Base-by-base conservation (phyloP, 2,113 vertebrate species). In the Hippocampus mohnikei region DNA sequence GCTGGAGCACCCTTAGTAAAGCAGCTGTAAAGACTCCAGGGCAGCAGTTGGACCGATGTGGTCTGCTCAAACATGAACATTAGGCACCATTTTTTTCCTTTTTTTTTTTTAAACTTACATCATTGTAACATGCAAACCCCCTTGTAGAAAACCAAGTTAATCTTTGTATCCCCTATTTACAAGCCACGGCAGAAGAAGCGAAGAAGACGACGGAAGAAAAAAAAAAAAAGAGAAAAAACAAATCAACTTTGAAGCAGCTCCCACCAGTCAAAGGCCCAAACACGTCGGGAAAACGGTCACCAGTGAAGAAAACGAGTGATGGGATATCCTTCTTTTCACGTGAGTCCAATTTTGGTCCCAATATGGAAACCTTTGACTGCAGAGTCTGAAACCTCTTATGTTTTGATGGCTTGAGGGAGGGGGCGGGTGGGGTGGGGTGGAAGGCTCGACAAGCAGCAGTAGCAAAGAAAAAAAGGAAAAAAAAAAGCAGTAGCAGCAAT, bases 41-140 rank as follows among this genome's bases (percentile, higher is more conserved):
- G 73, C 84, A 85, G 78, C 80, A 81, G 70, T 80, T 72, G 74
- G 79, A 84, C 85, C 25, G 73, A 75, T 81, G 87, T 85, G 83
- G 77, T 86, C 89, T 86, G 92, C 92, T 93, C 90, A 93, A 93
- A 91, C 90, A 88, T 90, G 91, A 94, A 91, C 90, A 81, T 87
- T 92, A 94, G 94, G 93, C 93, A 93, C 92, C 91, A 85, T 86
- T 91, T 91, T 90, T 33, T 64, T 64, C 42, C 1, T 40, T 44
- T 44, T 44, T 18, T 48, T 53, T 53, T n/a, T 10, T 13, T 10
- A 15, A 37, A 89, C 90, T 94, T 88, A 90, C 84, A 75, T 84
- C 91, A 88, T 86, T 91, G 33, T 18, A 77, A 93, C 94, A 93
- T 92, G 92, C 94, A 93, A 91, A 91, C 78, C 85, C 94, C 91